Conservation (phyloP, 2,888 invertebrate species). For the Homarus gammarus region DNA sequence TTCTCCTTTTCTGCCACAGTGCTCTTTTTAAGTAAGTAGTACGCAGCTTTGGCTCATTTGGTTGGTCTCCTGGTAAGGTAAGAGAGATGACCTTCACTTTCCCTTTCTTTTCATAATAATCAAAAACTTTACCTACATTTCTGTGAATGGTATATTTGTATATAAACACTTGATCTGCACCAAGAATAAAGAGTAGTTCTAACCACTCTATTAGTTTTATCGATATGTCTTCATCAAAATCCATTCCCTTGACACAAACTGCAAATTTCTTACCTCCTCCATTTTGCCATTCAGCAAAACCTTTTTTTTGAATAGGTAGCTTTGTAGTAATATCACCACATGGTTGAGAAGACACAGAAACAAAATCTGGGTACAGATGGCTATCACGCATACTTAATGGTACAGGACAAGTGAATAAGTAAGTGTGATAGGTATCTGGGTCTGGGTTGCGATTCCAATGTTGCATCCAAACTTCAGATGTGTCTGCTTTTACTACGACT, state of each 20-base stretch:
- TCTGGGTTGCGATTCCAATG: conserved; percentile 82
- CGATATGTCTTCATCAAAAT: conserved; percentile 84
- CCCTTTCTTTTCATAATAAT: conserved; percentile 82
- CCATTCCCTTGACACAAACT: conserved; percentile 87
- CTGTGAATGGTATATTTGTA: conserved; percentile 84
- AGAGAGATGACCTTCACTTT: conserved; percentile 81
- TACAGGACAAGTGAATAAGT: conserved; percentile 84
- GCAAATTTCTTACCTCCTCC: conserved; percentile 81
- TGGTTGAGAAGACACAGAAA: conserved; percentile 82
- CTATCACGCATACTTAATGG: conserved; percentile 80
- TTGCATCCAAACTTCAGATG: conserved; percentile 83
- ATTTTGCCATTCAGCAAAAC: conserved; percentile 75
- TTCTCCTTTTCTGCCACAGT: conserved; percentile 85
- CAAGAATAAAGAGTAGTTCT: conserved; percentile 85
- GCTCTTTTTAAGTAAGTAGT: conserved; percentile 80
- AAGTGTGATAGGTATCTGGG: conserved; percentile 81
- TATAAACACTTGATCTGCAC: conserved; percentile 84
- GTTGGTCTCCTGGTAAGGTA: conserved; percentile 82
- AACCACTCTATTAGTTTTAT: conserved; percentile 86
- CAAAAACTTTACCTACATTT: conserved; percentile 82
- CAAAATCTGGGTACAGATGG: conserved; percentile 79
- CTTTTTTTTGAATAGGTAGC: conserved; percentile 78
- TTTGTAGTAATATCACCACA: conserved; percentile 81
- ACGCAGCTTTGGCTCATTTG: conserved; percentile 79
- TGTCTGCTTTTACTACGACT: conserved; percentile 47